phyloP scores from a whole-genome alignment of 2,113 vertebrate genomes.

The Tetraodon nigroviridis region DNA sequence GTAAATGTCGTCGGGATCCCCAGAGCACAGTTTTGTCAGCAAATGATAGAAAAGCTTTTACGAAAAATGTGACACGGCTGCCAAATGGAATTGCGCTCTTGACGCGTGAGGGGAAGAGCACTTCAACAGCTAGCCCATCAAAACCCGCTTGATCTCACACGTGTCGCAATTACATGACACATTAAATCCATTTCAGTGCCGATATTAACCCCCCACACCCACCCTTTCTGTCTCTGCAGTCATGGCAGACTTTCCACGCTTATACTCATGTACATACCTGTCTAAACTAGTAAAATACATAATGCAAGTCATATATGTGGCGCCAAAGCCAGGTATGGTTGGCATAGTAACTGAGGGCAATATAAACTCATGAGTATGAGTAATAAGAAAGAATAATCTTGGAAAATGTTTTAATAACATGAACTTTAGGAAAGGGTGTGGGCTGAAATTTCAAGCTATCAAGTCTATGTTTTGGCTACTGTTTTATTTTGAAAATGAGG shows the following conservation, averaged over 20 bases:
- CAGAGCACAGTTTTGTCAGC: constrained; percentile 53
- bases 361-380: too few relatives aligned
- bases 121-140: constrained; percentile 54
- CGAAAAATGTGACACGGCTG: constrained; percentile 56
- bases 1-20: constrained; percentile 29
- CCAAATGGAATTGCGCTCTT: constrained; percentile 58
- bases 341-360: too few relatives aligned
- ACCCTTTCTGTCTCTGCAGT: neutral
- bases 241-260: constrained; percentile 10
- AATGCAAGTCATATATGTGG: too few relatives aligned
- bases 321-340: too few relatives aligned
- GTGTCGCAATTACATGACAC: constrained; percentile 60
- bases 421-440: too few relatives aligned
- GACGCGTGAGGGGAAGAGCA: constrained; percentile 54
- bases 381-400: too few relatives aligned
- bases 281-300: too few relatives aligned
- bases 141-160: constrained; percentile 59
- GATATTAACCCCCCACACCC: constrained; percentile 4
- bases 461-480: too few relatives aligned
- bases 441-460: too few relatives aligned
- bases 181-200: constrained; percentile 48
- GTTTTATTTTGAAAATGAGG: too few relatives aligned
- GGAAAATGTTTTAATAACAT: too few relatives aligned
- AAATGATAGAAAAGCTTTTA: constrained; percentile 52
- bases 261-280: constrained; percentile 7